Conservation (phyloP, 2,797 vertebrate genomes). For the Onychomys arenicola region DNA sequence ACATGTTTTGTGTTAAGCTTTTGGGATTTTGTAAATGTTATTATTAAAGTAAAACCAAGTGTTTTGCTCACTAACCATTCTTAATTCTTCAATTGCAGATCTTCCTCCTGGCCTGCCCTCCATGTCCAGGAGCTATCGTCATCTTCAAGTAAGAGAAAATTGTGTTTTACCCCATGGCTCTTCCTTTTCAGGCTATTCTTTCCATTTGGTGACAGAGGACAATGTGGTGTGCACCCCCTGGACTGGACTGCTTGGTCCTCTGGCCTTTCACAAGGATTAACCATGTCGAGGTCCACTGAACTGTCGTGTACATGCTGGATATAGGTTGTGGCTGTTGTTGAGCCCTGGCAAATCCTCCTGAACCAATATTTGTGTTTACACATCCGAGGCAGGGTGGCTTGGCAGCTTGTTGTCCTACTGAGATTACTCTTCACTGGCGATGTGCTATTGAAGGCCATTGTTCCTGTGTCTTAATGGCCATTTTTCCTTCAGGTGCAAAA, state of each 20-base stretch:
- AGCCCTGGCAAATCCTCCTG: conserved; percentile 18
- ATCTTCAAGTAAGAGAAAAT: conserved; percentile 93
- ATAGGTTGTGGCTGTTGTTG: neutral
- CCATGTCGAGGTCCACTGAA: neutral
- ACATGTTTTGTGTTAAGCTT: conserved; percentile 9
- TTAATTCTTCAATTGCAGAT: conserved; percentile 90
- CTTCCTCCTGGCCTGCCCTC: conserved; percentile 97
- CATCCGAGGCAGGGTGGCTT: neutral
- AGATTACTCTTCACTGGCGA: conserved; percentile 23
- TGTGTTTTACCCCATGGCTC: conserved; percentile 46
- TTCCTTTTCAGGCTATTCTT: conserved; percentile 20
- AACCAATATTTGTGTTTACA: neutral
- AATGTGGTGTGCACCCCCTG: neutral
- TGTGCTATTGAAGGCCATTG: neutral
- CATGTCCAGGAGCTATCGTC: conserved; percentile 93
- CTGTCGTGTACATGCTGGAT: neutral
- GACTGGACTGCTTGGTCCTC: neutral
- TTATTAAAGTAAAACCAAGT: conserved; percentile 48
- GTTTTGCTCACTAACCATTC: conserved; percentile 72
- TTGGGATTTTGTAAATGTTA: neutral
- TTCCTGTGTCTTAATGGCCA: conserved; percentile 26
- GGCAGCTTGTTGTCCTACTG: neutral
- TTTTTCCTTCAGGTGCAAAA: conserved; percentile 39
- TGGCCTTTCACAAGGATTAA: conserved; percentile 35
- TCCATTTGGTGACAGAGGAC: conserved; percentile 33